Base-by-base conservation (phyloP, 37 sponge, comb jelly and placozoan genomes). In the Geodia barretti region DNA sequence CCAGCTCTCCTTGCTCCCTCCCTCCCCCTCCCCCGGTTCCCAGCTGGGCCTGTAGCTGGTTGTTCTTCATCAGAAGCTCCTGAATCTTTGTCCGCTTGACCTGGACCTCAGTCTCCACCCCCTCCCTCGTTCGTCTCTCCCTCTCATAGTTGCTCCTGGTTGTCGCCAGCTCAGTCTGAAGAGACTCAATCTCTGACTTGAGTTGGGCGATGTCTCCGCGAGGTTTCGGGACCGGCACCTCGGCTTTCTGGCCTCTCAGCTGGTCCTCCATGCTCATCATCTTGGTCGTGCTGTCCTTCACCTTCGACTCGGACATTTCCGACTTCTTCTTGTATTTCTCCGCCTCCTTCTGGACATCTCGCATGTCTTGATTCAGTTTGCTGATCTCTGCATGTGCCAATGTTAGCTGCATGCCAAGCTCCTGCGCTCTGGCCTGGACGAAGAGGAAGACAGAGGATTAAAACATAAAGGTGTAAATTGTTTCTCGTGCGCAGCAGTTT, bases 231-330 rank as follows among this genome's bases (percentile, higher is more conserved):
- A 68, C 34, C 3, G 68, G 68, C 31, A 4, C 65, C n/a, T 11
- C 20, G 20, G 25, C 33, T 5, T 68, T 20, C 25, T 32, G 54
- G 11, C 54, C 54, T 14, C 14, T 47, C 54, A 29, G 20, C 68
- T 68, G 68, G 68, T 7, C 68, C 68, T 33, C 33, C 30, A 32
- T 68, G 68, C 31, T 28, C 33, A 47, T 47, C 54, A 47, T 47
- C 54, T 47, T 47, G 11, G 54, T 17, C 14, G 54, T 47, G 14
- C 54, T 47, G 3, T 29, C 33, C 34, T 47, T 47, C 11, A 68
- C 5, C 68, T 30, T 68, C 4, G 30, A 21, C 3, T 32, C 33
- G 31, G 31, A 68, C 31, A 32, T 30, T 1, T 68, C 68, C 33
- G 31, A 30, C 68, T 4, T 7, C 34, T 68, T 4, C 34, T 68